Evolutionary conservation across 2,888 invertebrate genomes (phyloP).

Genomic region (Neoitamus cyanurus): DNA sequence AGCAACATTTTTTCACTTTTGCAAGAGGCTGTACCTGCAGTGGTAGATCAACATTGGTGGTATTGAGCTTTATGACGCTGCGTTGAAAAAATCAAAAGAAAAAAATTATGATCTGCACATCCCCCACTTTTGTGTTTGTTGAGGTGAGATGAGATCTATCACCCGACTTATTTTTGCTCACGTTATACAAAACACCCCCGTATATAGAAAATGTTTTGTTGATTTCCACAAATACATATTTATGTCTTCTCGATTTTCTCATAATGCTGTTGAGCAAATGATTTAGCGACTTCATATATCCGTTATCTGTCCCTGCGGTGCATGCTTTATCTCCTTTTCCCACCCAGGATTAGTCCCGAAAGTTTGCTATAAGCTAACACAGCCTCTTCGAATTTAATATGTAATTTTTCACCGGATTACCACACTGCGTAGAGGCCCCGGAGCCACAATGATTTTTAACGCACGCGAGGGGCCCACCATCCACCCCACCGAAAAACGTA

Average conservation of each 20-base stretch:
- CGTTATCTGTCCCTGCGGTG: background rate
- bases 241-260: background rate
- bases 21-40: too few relatives aligned
- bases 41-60: too few relatives aligned
- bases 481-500: background rate
- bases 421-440: background rate
- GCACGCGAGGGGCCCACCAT: background rate
- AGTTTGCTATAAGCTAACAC: background rate
- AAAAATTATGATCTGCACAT: too few relatives aligned
- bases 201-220: too few relatives aligned
- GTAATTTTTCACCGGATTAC: background rate
- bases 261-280: background rate
- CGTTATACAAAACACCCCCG: too few relatives aligned
- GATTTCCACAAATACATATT: too few relatives aligned
- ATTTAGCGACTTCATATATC: background rate
- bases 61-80: too few relatives aligned
- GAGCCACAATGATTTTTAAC: background rate
- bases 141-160: too few relatives aligned
- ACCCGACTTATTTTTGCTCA: too few relatives aligned
- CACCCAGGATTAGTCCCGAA: background rate
- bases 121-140: too few relatives aligned
- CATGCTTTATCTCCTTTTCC: background rate
- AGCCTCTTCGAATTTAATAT: background rate
- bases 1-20: too few relatives aligned
- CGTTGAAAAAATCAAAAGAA: too few relatives aligned